A percentile compares a stretch with the other conserved stretches of the same genome.
Conservation (phyloP, 2,797 vertebrate species). For the Sternarchorhynchus goeldii region DNA sequence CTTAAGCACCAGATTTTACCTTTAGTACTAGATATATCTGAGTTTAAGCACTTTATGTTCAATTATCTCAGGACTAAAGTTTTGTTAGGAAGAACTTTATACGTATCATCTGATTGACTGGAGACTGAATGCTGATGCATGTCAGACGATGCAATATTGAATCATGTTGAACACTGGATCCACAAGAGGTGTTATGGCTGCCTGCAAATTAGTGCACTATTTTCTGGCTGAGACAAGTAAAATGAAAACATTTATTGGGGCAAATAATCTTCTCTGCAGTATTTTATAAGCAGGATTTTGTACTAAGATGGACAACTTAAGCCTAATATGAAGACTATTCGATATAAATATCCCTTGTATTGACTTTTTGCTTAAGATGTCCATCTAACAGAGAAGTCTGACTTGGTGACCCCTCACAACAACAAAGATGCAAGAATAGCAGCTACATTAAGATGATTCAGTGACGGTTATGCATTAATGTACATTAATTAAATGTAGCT, state of each 20-base stretch:
- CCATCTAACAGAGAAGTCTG: too few relatives aligned
- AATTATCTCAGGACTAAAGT: not conserved
- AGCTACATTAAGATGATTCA: not conserved
- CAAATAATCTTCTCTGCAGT: too few relatives aligned
- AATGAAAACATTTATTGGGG: not conserved
- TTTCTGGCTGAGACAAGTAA: not conserved
- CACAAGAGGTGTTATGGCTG: slow-evolving; percentile 11
- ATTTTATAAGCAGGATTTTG: too few relatives aligned
- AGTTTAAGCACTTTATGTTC: not conserved
- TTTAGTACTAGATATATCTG: slow-evolving; percentile 4
- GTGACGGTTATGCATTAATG: slow-evolving; percentile 2
- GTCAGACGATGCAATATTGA: slow-evolving; percentile 9
- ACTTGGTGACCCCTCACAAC: too few relatives aligned
- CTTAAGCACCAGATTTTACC: not conserved
- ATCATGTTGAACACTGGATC: slow-evolving; percentile 28
- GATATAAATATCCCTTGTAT: too few relatives aligned
- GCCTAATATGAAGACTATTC: too few relatives aligned
- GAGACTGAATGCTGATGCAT: slow-evolving; percentile 9
- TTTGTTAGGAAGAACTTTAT: not conserved
- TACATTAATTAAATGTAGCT: too few relatives aligned
- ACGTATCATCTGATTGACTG: slow-evolving; percentile 25
- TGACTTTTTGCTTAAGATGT: too few relatives aligned
- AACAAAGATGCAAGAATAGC: not conserved
- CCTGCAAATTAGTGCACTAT: not conserved
- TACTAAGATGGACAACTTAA: too few relatives aligned